phyloP scores from a whole-genome alignment of 2,888 invertebrate species.

The Amphipoea oculea region DNA sequence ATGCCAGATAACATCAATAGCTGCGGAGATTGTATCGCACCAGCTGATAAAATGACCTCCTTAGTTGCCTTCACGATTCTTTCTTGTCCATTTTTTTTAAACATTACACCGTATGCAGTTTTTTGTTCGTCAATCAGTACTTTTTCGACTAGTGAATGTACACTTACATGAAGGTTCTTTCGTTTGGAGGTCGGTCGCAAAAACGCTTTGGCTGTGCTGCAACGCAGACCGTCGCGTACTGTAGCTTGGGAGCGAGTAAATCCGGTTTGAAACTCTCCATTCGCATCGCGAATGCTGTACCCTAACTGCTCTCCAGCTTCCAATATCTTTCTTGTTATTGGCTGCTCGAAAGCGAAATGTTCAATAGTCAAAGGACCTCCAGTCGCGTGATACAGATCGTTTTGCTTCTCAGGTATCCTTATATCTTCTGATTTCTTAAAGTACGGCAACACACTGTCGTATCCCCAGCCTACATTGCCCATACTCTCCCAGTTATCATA shows the following conservation, averaged over 20 bases:
- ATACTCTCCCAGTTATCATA: conserved; percentile 95
- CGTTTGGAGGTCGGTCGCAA: conserved; percentile 92
- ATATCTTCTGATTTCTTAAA: conserved; percentile 96
- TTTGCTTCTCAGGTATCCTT: conserved; percentile 90
- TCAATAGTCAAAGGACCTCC: conserved; percentile 94
- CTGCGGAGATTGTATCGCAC: conserved; percentile 96
- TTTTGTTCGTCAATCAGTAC: conserved; percentile 92
- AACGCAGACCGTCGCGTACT: conserved; percentile 94
- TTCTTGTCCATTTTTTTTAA: conserved; percentile 90
- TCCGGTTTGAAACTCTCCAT: conserved; percentile 95
- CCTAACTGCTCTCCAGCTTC: conserved; percentile 93
- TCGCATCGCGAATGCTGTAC: conserved; percentile 93
- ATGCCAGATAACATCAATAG: conserved; percentile 96
- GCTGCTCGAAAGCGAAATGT: conserved; percentile 92
- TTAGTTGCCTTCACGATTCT: conserved; percentile 91
- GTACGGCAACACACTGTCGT: conserved; percentile 93
- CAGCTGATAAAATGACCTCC: conserved; percentile 96
- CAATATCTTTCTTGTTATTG: conserved; percentile 92
- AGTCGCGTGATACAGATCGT: conserved; percentile 92
- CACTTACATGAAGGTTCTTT: conserved; percentile 93
- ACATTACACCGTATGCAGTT: conserved; percentile 92
- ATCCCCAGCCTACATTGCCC: conserved; percentile 95
- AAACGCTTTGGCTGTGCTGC: conserved; percentile 96
- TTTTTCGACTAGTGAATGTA: conserved; percentile 92
- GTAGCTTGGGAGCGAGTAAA: conserved; percentile 95